Evolutionary conservation across 2,888 invertebrate species (phyloP).

Genomic region (Sminthurides aquaticus): DNA sequence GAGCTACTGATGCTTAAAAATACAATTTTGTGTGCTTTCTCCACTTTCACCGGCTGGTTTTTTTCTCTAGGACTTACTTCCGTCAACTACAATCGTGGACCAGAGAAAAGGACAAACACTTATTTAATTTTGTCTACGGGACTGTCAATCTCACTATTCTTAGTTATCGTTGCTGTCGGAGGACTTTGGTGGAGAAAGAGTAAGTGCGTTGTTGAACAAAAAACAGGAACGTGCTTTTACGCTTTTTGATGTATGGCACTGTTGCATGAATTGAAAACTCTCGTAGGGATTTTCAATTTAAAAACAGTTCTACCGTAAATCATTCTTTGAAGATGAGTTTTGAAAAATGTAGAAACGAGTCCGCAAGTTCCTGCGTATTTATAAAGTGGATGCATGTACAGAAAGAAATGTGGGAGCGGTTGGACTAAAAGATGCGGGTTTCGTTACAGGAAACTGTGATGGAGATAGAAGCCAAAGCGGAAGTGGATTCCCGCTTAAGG

Average conservation of each 20-base stretch:
- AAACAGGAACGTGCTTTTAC: neutral
- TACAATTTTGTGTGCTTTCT: too few species aligned
- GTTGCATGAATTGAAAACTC: neutral
- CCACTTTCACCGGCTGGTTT: too few species aligned
- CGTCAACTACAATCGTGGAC: neutral
- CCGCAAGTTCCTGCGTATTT: neutral
- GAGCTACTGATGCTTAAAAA: too few species aligned
- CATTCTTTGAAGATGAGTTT: neutral
- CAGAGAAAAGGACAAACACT: neutral
- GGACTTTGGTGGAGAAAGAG: neutral
- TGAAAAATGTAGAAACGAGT: neutral
- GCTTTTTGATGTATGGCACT: neutral
- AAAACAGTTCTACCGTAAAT: neutral
- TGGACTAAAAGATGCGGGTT: neutral
- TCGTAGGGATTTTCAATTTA: neutral
- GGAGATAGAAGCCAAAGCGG: conserved; percentile 11
- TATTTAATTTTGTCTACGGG: neutral
- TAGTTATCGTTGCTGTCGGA: conserved; percentile 25
- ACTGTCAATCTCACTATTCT: conserved; percentile 5
- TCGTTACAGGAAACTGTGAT: neutral
- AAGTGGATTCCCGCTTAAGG: conserved; percentile 25
- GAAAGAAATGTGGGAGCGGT: neutral
- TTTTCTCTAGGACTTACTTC: conserved; percentile 1
- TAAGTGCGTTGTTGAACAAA: neutral
- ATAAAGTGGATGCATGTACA: neutral